These are phyloP conservation scores for Aphrocallistes beatrix DNA, from an alignment of 37 sponge, comb jelly and placozoan species.

Conservation along the genomic window DNA sequence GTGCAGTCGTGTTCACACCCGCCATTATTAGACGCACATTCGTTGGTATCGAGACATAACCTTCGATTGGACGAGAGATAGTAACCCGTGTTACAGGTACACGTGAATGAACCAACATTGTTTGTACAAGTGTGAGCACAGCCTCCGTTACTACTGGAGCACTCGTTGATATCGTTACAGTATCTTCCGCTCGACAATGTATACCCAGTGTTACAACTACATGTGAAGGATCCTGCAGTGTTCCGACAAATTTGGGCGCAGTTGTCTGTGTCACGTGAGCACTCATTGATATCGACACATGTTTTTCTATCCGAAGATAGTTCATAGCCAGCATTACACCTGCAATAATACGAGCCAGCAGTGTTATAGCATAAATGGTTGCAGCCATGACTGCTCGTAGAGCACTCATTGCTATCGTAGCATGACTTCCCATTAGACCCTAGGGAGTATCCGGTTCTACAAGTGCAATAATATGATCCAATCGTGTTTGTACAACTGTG, in stretches of 20 bases:
- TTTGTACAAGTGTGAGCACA: conserved; percentile 9
- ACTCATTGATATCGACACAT: conserved; percentile 38
- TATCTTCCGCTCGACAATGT: conserved; percentile 14
- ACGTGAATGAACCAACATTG: background rate
- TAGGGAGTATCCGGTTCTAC: conserved; percentile 6
- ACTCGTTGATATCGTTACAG: conserved; percentile 23
- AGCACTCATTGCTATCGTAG: conserved; percentile 9
- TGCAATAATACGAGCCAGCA: background rate
- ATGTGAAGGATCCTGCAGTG: conserved; percentile 28
- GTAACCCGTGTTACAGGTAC: background rate
- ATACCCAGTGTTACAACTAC: conserved; percentile 36
- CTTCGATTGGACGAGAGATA: background rate
- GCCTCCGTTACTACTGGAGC: background rate
- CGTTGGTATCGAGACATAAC: background rate
- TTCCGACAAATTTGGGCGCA: conserved; percentile 35
- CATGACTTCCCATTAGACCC: background rate
- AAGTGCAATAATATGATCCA: conserved; percentile 1
- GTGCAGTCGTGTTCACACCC: background rate
- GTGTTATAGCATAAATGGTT: conserved; percentile 3
- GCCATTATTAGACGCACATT: conserved; percentile 16
- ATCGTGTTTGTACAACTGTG: background rate
- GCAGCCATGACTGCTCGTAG: background rate
- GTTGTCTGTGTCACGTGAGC: conserved; percentile 25
- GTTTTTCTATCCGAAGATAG: background rate
- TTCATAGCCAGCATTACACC: background rate